phyloP scores from a whole-genome alignment of 2,113 vertebrate species.

The Anguilla rostrata region DNA sequence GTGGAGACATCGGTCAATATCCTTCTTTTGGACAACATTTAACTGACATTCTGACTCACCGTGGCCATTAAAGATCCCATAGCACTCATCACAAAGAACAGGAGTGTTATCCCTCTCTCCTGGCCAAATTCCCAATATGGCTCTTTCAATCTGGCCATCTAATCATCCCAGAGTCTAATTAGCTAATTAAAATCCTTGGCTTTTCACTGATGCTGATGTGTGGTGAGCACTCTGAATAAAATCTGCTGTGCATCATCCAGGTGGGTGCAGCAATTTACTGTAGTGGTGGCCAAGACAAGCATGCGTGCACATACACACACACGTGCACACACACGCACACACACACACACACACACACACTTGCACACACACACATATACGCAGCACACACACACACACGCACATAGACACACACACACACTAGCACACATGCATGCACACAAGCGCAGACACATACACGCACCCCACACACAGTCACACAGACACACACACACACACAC shows the following conservation, averaged over 20 bases:
- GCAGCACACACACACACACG: no score
- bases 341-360: no score
- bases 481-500: no score
- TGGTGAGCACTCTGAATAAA: slow-evolving; percentile 9
- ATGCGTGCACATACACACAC: not conserved
- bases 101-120: not conserved
- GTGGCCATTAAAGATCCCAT: slow-evolving; percentile 1
- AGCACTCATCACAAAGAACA: not conserved
- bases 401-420: no score
- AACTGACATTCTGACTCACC: not conserved
- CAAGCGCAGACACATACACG: no score
- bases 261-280: not conserved
- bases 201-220: slow-evolving; percentile 6
- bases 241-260: slow-evolving; percentile 1
- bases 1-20: not conserved
- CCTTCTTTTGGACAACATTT: not conserved
- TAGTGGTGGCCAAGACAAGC: not conserved
- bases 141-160: slow-evolving; percentile 6
- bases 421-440: no score
- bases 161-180: slow-evolving; percentile 6
- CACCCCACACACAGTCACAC: no score
- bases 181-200: slow-evolving; percentile 9
- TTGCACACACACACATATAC: no score
- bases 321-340: no score
- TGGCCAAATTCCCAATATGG: slow-evolving; percentile 6